Conservation (phyloP, 2,888 invertebrate genomes). For the Drosophila tanythrix region DNA sequence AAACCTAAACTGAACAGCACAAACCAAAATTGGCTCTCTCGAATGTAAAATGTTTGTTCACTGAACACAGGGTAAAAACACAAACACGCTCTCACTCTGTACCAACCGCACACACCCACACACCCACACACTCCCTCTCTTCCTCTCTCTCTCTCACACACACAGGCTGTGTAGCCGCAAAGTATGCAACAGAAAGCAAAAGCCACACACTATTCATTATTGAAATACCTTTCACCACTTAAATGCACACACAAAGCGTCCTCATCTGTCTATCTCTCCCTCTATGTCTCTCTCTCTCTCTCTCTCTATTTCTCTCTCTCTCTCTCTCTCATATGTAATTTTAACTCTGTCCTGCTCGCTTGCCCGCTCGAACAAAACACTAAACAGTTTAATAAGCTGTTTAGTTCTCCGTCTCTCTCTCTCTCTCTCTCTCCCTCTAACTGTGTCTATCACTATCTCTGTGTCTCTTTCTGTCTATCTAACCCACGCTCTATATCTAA, state of each 20-base stretch:
- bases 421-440: slow-evolving; percentile 48
- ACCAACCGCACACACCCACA: slow-evolving; percentile 23
- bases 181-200: slow-evolving; percentile 57
- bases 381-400: slow-evolving; percentile 33
- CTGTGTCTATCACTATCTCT: slow-evolving; percentile 13
- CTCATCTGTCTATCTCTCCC: slow-evolving; percentile 24
- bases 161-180: slow-evolving; percentile 56
- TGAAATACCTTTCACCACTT: slow-evolving; percentile 42
- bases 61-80: slow-evolving; percentile 73
- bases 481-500: slow-evolving; percentile 49
- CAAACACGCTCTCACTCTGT: slow-evolving; percentile 9
- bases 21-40: slow-evolving; percentile 58
- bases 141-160: background rate
- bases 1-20: slow-evolving; percentile 32
- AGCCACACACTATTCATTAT: slow-evolving; percentile 38
- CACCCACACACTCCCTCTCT: slow-evolving; percentile 19
- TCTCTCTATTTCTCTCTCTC: slow-evolving; percentile 15
- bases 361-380: slow-evolving; percentile 45
- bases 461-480: slow-evolving; percentile 53
- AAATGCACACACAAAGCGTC: slow-evolving; percentile 58
- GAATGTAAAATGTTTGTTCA: slow-evolving; percentile 72
- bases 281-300: slow-evolving; percentile 20
- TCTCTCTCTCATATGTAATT: slow-evolving; percentile 46
- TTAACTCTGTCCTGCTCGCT: slow-evolving; percentile 46
- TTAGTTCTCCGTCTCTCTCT: slow-evolving; percentile 38